Conservation (phyloP, 2,888 invertebrate genomes). For the Aplocera efformata region DNA sequence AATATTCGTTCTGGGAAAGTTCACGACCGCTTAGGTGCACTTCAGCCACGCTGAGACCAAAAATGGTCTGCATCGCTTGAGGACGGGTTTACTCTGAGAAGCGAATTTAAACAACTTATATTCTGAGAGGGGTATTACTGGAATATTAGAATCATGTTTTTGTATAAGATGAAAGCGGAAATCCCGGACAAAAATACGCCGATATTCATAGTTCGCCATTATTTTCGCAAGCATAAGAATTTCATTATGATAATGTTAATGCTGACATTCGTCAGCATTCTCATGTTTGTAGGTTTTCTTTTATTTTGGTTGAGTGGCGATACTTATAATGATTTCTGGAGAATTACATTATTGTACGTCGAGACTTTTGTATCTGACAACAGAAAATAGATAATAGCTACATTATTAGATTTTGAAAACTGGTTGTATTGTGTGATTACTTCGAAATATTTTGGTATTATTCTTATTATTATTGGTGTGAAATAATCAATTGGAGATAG, state of each 20-base stretch:
- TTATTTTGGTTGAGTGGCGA: conserved; percentile 11
- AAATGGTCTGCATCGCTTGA: conserved; percentile 51
- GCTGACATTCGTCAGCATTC: conserved; percentile 25
- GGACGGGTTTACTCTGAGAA: conserved; percentile 41
- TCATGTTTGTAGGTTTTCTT: conserved; percentile 11
- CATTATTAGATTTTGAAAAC: too few species aligned
- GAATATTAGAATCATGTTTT: conserved; percentile 15
- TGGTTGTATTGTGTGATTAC: too few species aligned
- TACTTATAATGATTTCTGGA: conserved; percentile 12
- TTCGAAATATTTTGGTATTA: too few species aligned
- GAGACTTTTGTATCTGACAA: too few species aligned
- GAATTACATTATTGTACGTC: too few species aligned
- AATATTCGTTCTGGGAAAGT: conserved; percentile 38
- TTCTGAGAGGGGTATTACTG: conserved; percentile 10
- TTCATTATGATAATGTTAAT: conserved; percentile 40
- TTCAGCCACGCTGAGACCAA: conserved; percentile 43
- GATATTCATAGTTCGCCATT: conserved; percentile 21
- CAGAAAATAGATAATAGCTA: too few species aligned
- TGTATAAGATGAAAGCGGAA: conserved; percentile 13
- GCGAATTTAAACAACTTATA: conserved; percentile 31
- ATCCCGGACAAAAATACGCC: conserved; percentile 11
- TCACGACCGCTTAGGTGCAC: conserved; percentile 53
- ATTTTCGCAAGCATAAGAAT: conserved; percentile 38
- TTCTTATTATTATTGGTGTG: too few species aligned
- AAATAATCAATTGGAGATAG: too few species aligned